Percentiles rank a stretch among this genome's conserved stretches.
These are phyloP conservation scores for Acronicta alni DNA, from an alignment of 2,888 invertebrate genomes.

Conservation along the genomic window DNA sequence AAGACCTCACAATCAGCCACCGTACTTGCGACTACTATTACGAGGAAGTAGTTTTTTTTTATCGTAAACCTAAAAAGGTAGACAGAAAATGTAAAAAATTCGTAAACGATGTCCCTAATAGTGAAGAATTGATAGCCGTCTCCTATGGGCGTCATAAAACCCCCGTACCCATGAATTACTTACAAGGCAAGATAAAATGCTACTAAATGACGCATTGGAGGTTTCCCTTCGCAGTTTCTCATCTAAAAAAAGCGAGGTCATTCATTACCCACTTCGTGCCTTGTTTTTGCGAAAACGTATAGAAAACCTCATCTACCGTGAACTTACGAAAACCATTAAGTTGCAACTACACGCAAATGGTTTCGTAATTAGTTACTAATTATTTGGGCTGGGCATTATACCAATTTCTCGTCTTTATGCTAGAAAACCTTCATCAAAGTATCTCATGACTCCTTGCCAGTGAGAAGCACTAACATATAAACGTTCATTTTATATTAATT, in stretches of 20 bases:
- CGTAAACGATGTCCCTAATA: too few relatives aligned
- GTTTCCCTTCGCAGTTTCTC: slow-evolving; percentile 7
- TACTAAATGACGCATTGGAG: slow-evolving; percentile 4
- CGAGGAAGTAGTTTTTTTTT: too few relatives aligned
- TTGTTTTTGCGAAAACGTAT: not conserved
- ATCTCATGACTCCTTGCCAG: too few relatives aligned
- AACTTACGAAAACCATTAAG: not conserved
- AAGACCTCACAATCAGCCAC: too few relatives aligned
- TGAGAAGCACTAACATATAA: too few relatives aligned
- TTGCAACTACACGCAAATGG: not conserved
- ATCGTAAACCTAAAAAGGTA: too few relatives aligned
- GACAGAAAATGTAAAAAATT: not conserved
- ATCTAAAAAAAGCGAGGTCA: not conserved
- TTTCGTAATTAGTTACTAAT: not conserved
- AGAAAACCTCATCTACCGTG: not conserved
- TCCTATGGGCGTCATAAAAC: slow-evolving; percentile 14
- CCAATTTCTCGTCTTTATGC: not conserved
- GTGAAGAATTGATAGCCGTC: slow-evolving; percentile 8
- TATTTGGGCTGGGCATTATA: not conserved
- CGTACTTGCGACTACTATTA: too few relatives aligned
- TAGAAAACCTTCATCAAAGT: slow-evolving; percentile 1
- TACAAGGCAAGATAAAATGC: slow-evolving; percentile 11
- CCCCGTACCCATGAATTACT: slow-evolving; percentile 1
- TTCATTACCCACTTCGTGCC: not conserved
- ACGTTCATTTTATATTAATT: too few relatives aligned